Evolutionary conservation across 2,797 vertebrate genomes (phyloP).

Genomic region (Atherinosoma microstoma): DNA sequence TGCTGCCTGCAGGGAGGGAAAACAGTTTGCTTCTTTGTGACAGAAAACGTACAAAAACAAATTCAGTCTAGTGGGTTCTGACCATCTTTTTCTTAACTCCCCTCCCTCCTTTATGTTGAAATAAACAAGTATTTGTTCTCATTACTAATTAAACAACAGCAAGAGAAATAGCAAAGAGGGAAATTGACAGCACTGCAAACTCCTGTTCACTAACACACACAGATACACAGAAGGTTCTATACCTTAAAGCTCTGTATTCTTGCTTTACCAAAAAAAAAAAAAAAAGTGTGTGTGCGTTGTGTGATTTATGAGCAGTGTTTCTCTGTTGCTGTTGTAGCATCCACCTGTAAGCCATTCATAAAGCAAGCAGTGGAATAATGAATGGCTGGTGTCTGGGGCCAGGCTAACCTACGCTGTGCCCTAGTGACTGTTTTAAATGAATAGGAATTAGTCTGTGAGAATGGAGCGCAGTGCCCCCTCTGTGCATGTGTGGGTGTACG

Average conservation of each 20-base stretch:
- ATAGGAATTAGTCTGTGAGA: conserved; percentile 93
- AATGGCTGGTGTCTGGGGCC: conserved; percentile 84
- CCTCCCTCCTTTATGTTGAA: conserved; percentile 74
- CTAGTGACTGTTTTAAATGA: conserved; percentile 92
- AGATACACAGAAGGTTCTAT: conserved; percentile 9
- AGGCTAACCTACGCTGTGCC: conserved; percentile 78
- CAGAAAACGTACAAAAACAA: conserved; percentile 68
- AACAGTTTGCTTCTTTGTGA: conserved; percentile 58
- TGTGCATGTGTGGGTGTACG: conserved; percentile 57
- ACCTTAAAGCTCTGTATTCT: conserved; percentile 36
- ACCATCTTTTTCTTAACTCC: neutral
- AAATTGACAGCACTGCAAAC: conserved; percentile 77
- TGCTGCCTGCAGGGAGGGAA: conserved; percentile 48
- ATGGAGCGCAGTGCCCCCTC: conserved; percentile 69
- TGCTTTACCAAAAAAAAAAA: conserved; percentile 8
- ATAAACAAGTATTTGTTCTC: conserved; percentile 95
- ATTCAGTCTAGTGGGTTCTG: conserved; percentile 69
- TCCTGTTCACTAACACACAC: conserved; percentile 17
- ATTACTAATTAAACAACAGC: conserved; percentile 94
- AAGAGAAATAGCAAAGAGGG: conserved; percentile 77
- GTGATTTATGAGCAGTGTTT: conserved; percentile 93
- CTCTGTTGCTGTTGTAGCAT: conserved; percentile 84
- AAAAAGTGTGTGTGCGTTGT: conserved; percentile 30
- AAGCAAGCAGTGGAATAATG: conserved; percentile 98
- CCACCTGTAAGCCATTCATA: conserved; percentile 99